These are phyloP conservation scores for Sebastes schlegelii DNA, from an alignment of 2,113 vertebrate species.

Conservation along the genomic window DNA sequence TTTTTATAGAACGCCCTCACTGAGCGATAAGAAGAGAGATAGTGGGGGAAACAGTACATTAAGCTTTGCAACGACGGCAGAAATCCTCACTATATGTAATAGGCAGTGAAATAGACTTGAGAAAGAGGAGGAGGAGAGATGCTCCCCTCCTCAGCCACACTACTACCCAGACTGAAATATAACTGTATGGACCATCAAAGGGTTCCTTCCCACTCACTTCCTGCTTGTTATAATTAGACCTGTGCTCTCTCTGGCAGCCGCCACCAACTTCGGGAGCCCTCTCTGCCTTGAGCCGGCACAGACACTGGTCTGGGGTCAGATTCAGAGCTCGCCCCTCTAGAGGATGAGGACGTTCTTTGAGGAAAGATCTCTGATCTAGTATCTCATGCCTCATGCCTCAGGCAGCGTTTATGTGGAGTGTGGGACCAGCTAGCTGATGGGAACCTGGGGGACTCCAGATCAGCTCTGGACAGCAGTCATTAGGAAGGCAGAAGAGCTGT, in stretches of 20 bases:
- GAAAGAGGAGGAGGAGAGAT: conserved; percentile 35
- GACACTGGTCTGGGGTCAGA: conserved; percentile 50
- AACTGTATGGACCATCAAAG: conserved; percentile 73
- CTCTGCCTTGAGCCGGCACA: conserved; percentile 39
- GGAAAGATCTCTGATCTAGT: conserved; percentile 21
- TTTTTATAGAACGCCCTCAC: conserved; percentile 54
- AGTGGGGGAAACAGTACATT: conserved; percentile 33
- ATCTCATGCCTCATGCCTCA: conserved; percentile 21
- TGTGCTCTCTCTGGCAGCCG: conserved; percentile 51
- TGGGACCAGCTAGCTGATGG: conserved; percentile 45
- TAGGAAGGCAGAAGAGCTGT: conserved; percentile 55
- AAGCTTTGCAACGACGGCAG: conserved; percentile 30
- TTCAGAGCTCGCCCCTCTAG: conserved; percentile 43
- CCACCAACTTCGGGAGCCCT: conserved; percentile 52
- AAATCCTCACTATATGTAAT: conserved; percentile 26
- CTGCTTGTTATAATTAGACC: conserved; percentile 77
- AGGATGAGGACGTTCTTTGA: conserved; percentile 47
- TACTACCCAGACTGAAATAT: conserved; percentile 59
- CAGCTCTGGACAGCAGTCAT: conserved; percentile 51
- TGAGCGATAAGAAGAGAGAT: conserved; percentile 55
- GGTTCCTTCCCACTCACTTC: conserved; percentile 68
- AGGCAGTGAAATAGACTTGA: conserved; percentile 24
- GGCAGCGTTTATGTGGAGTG: conserved; percentile 44
- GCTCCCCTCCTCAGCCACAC: conserved; percentile 35
- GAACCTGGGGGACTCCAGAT: conserved; percentile 55